These are phyloP conservation scores for Lucilia cuprina DNA, from an alignment of 1,140 invertebrate species.

Conservation along the genomic window DNA sequence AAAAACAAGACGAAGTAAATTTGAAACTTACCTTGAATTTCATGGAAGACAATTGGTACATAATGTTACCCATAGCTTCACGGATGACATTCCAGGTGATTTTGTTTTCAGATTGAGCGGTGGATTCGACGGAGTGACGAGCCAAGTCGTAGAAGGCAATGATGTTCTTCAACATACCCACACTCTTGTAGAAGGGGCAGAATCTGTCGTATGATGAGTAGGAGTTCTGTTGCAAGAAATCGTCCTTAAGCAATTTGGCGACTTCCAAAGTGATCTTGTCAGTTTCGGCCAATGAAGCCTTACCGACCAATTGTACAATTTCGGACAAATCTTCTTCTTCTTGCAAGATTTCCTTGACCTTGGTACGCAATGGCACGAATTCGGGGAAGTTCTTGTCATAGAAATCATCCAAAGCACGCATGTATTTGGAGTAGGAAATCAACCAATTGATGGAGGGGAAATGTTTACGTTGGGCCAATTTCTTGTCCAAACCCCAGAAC, in stretches of 20 bases:
- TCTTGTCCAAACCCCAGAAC: slow-evolving; percentile 99
- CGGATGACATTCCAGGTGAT: slow-evolving; percentile 98
- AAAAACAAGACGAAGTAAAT: not conserved
- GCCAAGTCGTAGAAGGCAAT: slow-evolving; percentile 98
- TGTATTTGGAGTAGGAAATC: slow-evolving; percentile 99
- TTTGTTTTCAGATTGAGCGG: slow-evolving; percentile 98
- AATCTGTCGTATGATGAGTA: slow-evolving; percentile 97
- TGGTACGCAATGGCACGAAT: slow-evolving; percentile 93
- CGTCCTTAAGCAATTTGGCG: slow-evolving; percentile 97
- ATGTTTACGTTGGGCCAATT: slow-evolving; percentile 98
- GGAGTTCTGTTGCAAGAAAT: slow-evolving; percentile 99
- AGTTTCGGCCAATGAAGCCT: slow-evolving; percentile 96
- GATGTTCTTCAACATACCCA: slow-evolving; percentile 98
- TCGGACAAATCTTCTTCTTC: slow-evolving; percentile 99
- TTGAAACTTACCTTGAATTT: slow-evolving; percentile 91
- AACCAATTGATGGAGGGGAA: slow-evolving; percentile 99
- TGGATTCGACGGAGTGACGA: slow-evolving; percentile 95
- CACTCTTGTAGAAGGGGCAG: slow-evolving; percentile 99
- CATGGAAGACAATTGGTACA: slow-evolving; percentile 99
- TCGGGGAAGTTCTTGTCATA: slow-evolving; percentile 99
- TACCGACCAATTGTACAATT: slow-evolving; percentile 99
- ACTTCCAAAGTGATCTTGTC: slow-evolving; percentile 99
- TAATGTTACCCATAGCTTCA: slow-evolving; percentile 94
- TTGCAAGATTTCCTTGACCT: slow-evolving; percentile 96
- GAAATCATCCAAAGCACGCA: slow-evolving; percentile 96